Evolutionary conservation across 2,888 invertebrate species (phyloP).

Genomic region (Drosophila nigricruria): DNA sequence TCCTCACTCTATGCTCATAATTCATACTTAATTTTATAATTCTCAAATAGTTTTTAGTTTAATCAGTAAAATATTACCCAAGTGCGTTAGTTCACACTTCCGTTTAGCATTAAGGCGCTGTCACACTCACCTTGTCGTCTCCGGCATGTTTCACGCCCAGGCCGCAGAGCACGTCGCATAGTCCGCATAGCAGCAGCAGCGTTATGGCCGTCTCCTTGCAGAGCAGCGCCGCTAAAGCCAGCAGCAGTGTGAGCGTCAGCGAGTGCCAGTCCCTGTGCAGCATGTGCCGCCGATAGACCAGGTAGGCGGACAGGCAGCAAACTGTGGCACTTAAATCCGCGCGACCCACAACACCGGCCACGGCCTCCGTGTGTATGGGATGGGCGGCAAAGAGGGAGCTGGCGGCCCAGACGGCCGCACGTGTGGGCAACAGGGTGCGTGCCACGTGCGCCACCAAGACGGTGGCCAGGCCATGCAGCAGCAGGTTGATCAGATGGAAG

Average conservation of each 20-base stretch:
- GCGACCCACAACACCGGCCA: constrained; percentile 97
- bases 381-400: constrained; percentile 96
- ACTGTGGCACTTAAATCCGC: constrained; percentile 97
- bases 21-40: background rate
- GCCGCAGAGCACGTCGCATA: constrained; percentile 92
- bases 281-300: constrained; percentile 88
- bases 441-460: constrained; percentile 92
- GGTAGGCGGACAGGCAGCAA: constrained; percentile 95
- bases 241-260: constrained; percentile 88
- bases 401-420: constrained; percentile 89
- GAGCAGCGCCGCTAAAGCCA: constrained; percentile 93
- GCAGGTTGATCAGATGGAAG: constrained; percentile 94
- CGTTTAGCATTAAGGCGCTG: background rate
- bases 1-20: background rate
- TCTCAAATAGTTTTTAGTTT: background rate
- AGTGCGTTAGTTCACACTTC: background rate
- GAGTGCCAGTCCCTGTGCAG: constrained; percentile 53
- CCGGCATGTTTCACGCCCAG: constrained; percentile 59
- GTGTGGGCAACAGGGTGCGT: constrained; percentile 88
- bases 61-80: background rate
- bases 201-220: constrained; percentile 98
- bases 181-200: constrained; percentile 94
- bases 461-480: constrained; percentile 94
- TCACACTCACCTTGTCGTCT: constrained; percentile 86
- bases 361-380: constrained; percentile 98